A percentile compares a stretch with the other conserved stretches of the same genome.
phyloP scores from a whole-genome alignment of 1,140 invertebrate genomes.

The Physella acuta region DNA sequence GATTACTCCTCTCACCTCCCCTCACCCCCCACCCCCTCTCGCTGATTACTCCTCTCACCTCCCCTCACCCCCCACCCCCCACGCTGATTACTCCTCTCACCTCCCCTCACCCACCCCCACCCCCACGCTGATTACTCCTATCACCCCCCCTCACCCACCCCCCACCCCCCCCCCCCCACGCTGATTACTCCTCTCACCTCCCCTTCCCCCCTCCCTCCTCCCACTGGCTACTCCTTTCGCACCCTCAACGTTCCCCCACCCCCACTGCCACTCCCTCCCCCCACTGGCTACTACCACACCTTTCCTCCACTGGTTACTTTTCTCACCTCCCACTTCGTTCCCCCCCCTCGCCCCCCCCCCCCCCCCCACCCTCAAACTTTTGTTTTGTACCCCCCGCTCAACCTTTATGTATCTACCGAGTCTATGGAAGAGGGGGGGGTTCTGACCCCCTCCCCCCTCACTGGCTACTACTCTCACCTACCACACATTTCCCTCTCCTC shows the following conservation, averaged over 20 bases:
- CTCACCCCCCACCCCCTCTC: background rate
- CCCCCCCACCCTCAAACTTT: background rate
- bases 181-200: background rate
- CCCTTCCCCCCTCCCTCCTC: background rate
- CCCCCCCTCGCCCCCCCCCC: too few relatives aligned
- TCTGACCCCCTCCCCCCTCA: too few relatives aligned
- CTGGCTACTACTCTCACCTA: too few relatives aligned
- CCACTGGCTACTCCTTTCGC: background rate
- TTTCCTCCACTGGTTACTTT: background rate
- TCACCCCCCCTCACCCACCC: slow-evolving; percentile 4
- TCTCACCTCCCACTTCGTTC: background rate
- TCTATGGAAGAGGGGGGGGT: background rate
- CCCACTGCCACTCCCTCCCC: background rate
- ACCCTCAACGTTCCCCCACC: background rate
- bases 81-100: background rate
- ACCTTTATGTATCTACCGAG: background rate
- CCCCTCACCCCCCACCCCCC: background rate
- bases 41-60: background rate
- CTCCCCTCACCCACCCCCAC: slow-evolving; percentile 1
- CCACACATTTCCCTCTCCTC: too few relatives aligned
- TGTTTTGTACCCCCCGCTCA: background rate
- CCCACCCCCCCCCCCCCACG: background rate
- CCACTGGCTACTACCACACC: background rate
- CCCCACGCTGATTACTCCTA: too few relatives aligned
- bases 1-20: background rate